Base-by-base conservation (phyloP, 2,797 vertebrate species). In the Gymnoscopelus microlampas region DNA sequence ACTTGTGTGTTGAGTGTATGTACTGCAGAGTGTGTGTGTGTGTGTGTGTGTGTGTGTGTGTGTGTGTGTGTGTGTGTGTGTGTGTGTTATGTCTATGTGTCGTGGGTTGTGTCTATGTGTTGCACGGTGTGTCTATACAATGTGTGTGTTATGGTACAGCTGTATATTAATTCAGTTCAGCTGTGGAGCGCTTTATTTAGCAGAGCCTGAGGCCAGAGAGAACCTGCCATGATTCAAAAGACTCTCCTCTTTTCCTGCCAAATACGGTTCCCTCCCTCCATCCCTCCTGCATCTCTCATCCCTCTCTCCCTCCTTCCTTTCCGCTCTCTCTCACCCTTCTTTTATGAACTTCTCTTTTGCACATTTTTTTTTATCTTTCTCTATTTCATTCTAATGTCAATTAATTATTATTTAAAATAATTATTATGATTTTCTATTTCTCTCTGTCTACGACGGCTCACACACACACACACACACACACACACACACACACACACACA, bases 141-240 rank as follows among this genome's bases (percentile, higher is more conserved):
- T 48, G 15, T 19, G 56, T 44, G 39, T 7, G 5, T 29, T 8
- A 10, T 44, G 8, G 2, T 10, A 76, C 13, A 44, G 77, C 39
- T 71, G 55, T 86, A 79, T 88, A 87, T 88, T 87, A 88, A 87
- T 88, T 85, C 81, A 82, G 81, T 87, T 87, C 81, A 92, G 82
- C 89, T 91, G 88, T 88, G 81, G 9, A 76, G 81, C 71, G 87
- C 81, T 89, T 89, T 88, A 84, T 84, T 84, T 84, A 86, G 89
- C 77, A 86, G 65, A 84, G 80, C 90, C 87, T 9, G 3, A 48
- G 88, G 89, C 87, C 70, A 14, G 62, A 73, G 78, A 72, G 50
- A 86, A 87, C 90, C 86, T 85, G 84, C 80, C 75, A 85, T 81
- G 84, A 85, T 86, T 87, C 79, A 74, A 84, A 88, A 84, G 84